These are phyloP conservation scores for Hypercompe scribonia DNA, from an alignment of 2,888 invertebrate species.

Conservation along the genomic window DNA sequence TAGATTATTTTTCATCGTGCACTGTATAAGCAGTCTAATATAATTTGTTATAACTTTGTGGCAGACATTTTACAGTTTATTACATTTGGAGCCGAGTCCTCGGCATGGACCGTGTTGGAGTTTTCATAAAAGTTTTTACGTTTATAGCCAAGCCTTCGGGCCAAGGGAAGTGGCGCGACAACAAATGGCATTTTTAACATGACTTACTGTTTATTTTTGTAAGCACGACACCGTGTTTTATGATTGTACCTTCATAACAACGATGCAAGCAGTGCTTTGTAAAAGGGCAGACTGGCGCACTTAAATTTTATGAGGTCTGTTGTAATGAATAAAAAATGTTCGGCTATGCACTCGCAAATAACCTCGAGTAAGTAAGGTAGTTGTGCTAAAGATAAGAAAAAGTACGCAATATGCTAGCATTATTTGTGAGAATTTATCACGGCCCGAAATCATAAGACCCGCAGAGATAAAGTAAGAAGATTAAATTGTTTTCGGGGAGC, in stretches of 20 bases:
- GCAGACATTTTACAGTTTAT: conserved; percentile 73
- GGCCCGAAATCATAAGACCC: conserved; percentile 30
- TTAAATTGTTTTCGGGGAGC: conserved; percentile 22
- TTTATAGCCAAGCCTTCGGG: conserved; percentile 64
- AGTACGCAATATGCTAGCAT: conserved; percentile 43
- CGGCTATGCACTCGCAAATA: conserved; percentile 46
- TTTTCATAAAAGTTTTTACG: conserved; percentile 82
- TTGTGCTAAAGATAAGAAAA: conserved; percentile 50
- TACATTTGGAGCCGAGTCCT: conserved; percentile 66
- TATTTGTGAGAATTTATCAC: conserved; percentile 39
- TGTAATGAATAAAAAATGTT: conserved; percentile 52
- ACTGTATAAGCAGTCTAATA: conserved; percentile 58
- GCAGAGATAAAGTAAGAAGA: conserved; percentile 38
- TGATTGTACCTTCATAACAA: conserved; percentile 52
- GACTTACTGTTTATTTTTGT: conserved; percentile 64
- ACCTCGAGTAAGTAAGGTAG: conserved; percentile 33
- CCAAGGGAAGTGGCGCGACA: conserved; percentile 60
- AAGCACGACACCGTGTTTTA: conserved; percentile 59
- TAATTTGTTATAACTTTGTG: conserved; percentile 66
- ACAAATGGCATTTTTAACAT: conserved; percentile 70
- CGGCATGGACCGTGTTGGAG: conserved; percentile 56
- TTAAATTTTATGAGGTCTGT: conserved; percentile 49
- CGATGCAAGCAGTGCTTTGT: conserved; percentile 52
- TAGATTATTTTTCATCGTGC: conserved; percentile 52
- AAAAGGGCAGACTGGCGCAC: conserved; percentile 43